Evolutionary conservation across 2,888 invertebrate species (phyloP).

Genomic region (Phortica magna): DNA sequence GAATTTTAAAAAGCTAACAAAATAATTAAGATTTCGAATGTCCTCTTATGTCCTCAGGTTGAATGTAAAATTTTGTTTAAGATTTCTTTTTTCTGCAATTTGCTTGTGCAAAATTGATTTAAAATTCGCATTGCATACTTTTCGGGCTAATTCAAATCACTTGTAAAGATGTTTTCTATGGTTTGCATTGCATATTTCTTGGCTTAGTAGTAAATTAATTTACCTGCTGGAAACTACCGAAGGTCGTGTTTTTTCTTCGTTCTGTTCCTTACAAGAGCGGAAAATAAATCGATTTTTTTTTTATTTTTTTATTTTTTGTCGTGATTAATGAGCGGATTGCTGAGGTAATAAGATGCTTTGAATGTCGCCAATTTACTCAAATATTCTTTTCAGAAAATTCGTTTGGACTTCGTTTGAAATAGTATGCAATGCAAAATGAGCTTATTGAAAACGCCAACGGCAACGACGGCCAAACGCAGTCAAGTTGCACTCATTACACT

Average conservation of each 20-base stretch:
- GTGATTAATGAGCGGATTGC: too few species aligned
- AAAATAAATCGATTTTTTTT: background rate
- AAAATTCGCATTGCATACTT: slow-evolving; percentile 46
- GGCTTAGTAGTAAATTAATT: background rate
- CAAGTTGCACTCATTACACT: slow-evolving; percentile 13
- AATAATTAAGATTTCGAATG: too few species aligned
- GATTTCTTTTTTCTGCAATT: slow-evolving; percentile 8
- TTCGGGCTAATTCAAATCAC: background rate
- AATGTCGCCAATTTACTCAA: too few species aligned
- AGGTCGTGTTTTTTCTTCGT: background rate
- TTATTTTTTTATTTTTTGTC: background rate
- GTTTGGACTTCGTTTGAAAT: background rate
- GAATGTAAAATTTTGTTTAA: background rate
- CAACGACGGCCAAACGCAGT: slow-evolving; percentile 39
- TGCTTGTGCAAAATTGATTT: slow-evolving; percentile 34
- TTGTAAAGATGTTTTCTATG: background rate
- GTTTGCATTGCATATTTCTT: slow-evolving; percentile 52
- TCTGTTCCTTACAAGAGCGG: background rate
- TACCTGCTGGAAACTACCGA: background rate
- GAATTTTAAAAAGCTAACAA: too few species aligned
- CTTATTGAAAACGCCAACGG: slow-evolving; percentile 4
- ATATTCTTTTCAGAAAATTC: too few species aligned
- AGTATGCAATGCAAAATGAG: background rate
- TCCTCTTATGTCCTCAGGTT: background rate
- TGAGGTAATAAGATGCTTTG: too few species aligned